These are phyloP conservation scores for Hylia prasina DNA, from an alignment of 2,113 vertebrate species.

Conservation along the genomic window DNA sequence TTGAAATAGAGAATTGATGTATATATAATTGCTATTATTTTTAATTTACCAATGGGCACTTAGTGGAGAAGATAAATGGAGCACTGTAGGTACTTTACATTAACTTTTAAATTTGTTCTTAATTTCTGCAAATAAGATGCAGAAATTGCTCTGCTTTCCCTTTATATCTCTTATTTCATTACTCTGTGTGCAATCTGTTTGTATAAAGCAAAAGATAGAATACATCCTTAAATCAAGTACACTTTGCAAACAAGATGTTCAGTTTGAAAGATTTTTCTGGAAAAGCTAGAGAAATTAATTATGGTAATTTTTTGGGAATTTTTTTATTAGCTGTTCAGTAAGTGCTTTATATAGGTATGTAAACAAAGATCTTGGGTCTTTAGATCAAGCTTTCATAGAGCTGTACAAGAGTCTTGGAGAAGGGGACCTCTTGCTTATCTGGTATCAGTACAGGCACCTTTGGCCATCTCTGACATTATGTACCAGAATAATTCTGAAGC, in stretches of 20 bases:
- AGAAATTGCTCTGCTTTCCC: not conserved
- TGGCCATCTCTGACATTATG: not conserved
- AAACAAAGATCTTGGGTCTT: not conserved
- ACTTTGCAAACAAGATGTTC: not conserved
- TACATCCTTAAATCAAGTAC: not conserved
- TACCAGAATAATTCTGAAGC: not conserved
- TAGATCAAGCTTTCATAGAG: not conserved
- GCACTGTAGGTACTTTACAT: not conserved
- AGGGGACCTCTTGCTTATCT: not conserved
- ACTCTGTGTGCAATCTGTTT: rapidly evolving
- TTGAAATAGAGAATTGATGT: not conserved
- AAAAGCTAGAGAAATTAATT: not conserved
- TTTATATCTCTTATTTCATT: not conserved
- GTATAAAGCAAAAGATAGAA: not conserved
- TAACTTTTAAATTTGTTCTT: not conserved
- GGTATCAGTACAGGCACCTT: not conserved
- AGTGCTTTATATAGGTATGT: not conserved
- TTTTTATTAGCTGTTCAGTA: not conserved
- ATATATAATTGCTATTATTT: not conserved
- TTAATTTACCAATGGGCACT: not conserved
- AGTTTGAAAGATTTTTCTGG: not conserved
- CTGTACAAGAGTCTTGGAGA: not conserved
- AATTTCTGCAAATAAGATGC: not conserved
- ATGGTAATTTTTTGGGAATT: not conserved
- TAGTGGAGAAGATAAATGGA: not conserved